Conservation (phyloP, 2,113 vertebrate genomes). For the Toxotes jaculatrix region DNA sequence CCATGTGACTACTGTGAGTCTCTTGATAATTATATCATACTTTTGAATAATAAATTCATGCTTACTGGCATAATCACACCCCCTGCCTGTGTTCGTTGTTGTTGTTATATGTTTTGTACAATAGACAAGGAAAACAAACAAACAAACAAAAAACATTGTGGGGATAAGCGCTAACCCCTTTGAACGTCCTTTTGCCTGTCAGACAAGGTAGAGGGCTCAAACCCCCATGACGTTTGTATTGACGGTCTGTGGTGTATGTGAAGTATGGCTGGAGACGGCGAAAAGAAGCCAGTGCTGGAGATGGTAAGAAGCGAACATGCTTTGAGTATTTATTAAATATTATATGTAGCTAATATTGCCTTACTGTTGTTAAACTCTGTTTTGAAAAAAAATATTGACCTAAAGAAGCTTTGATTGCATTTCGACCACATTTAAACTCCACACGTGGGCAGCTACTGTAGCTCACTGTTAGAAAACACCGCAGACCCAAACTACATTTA, state of each 20-base stretch:
- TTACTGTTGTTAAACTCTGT: background rate
- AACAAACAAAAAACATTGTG: no score
- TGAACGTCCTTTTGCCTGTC: conserved; percentile 27
- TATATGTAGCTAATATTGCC: accelerated
- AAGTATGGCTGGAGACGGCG: conserved; percentile 83
- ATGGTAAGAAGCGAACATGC: conserved; percentile 76
- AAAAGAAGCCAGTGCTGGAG: conserved; percentile 82
- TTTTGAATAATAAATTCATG: background rate
- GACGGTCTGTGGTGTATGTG: background rate
- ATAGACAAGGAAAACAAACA: no score
- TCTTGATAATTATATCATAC: background rate
- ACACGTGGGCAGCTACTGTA: conserved; percentile 43
- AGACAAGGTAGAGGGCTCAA: accelerated
- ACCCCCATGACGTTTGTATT: accelerated
- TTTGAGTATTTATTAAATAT: accelerated
- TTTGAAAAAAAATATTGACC: no score
- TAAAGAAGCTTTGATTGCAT: background rate
- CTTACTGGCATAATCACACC: background rate
- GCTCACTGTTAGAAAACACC: background rate
- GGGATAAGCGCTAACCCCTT: background rate
- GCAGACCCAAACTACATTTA: background rate
- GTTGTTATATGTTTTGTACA: background rate
- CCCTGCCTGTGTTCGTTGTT: no score
- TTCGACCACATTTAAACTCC: background rate
- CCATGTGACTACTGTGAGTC: no score